Evolutionary conservation across 2,888 invertebrate species (phyloP).

Genomic region (Acrobasis repandana): DNA sequence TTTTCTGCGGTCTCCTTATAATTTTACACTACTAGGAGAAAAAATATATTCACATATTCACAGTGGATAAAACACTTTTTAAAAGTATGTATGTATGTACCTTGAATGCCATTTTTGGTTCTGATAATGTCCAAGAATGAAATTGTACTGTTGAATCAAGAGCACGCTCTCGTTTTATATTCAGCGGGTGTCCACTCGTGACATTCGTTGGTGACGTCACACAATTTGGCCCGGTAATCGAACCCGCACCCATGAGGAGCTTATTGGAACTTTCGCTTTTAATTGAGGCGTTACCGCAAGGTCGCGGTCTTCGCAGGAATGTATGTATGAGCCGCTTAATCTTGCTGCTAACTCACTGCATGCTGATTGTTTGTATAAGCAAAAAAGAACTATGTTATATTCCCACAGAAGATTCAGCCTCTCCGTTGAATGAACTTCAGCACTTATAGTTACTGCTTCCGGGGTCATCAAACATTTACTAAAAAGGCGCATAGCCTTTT

Average conservation of each 20-base stretch:
- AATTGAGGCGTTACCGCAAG: constrained; percentile 61
- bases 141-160: constrained; percentile 55
- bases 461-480: no score
- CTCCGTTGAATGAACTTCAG: no score
- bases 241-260: constrained; percentile 52
- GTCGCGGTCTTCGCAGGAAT: constrained; percentile 55
- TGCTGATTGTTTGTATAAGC: no score
- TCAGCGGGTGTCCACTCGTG: constrained; percentile 45
- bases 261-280: constrained; percentile 70
- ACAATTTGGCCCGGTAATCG: constrained; percentile 49
- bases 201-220: constrained; percentile 61
- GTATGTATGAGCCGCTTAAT: constrained; percentile 26
- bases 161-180: constrained; percentile 59
- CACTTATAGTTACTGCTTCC: no score
- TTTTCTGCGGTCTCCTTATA: background rate
- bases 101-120: constrained; percentile 68
- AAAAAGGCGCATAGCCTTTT: no score
- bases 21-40: background rate
- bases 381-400: no score
- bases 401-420: no score
- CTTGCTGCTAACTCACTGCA: constrained; percentile 24
- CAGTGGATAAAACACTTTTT: background rate
- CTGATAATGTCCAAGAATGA: constrained; percentile 51
- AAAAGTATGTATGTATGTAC: constrained; percentile 41
- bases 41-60: background rate